Base-by-base conservation (phyloP, 2,113 vertebrate genomes). In the Pelusios castaneus region DNA sequence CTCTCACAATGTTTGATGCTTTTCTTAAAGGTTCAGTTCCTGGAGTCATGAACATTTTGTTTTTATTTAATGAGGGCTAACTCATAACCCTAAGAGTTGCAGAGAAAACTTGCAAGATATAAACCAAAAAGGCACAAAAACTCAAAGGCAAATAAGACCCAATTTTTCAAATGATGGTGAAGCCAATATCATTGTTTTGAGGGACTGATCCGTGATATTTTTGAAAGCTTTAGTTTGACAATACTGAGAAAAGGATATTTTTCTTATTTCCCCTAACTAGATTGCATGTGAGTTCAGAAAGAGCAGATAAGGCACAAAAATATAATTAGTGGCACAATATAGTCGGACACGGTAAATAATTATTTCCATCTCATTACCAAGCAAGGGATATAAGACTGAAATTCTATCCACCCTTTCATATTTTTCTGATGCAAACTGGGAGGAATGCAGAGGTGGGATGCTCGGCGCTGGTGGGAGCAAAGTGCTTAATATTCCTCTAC, bases 21-120 rank as follows among this genome's bases (percentile, higher is more conserved):
- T 93, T 86, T 81, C n/a, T 82, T 51, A 49, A 94, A 95, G 87
- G 88, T 95, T 95, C 96, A 88, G 90, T 80, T 93, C 93, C 89
- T 90, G 85, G 95, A 93, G 90, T 82, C 88, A 78, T 25, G 24
- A 92, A 86, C 75, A 70, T 13, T 85, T 56, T 24, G 29, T 29
- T 87, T 92, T n/a, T 85, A 89, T n/a, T n/a, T 58, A 91, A 90
- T 89, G 94, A 96, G 92, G 79, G 89, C 49, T 70, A 93, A 3
- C 14, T 41, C 34, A 22, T 55, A n/a, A 45, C 38, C 76, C 56
- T 91, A 27, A 38, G 56, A 52, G 29, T 63, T 63, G 52, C 91
- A 88, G 82, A 47, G 92, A 52, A 4, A 45, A 88, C 55, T 88
- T 92, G 88, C 47, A 76, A 45, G 43, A 45, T 24, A 11, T 38